A percentile compares a stretch with the other conserved stretches of the same genome.
Evolutionary conservation across 2,113 vertebrate genomes (phyloP).

Genomic region (Emydura subglobosa): DNA sequence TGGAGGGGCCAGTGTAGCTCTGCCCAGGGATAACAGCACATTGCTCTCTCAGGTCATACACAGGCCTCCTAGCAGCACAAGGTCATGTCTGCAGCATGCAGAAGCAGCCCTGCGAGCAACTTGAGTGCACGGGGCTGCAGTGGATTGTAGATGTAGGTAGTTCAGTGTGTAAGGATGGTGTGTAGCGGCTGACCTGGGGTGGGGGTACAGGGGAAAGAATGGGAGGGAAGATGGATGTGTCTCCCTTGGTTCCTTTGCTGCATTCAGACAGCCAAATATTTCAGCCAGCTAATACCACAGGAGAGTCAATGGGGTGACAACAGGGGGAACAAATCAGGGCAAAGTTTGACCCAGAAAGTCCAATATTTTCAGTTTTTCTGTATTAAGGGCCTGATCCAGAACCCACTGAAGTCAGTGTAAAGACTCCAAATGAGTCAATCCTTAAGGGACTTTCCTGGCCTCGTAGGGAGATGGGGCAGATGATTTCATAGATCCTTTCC

Average conservation of each 20-base stretch:
- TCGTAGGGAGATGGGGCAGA: not conserved
- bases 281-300: not conserved
- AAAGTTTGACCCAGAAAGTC: not conserved
- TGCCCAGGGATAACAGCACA: rapidly evolving
- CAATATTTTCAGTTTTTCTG: rapidly evolving
- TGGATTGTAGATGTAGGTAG: not conserved
- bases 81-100: not conserved
- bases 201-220: not conserved
- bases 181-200: not conserved
- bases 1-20: not conserved
- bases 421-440: not conserved
- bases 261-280: not conserved
- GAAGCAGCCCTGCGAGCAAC: rapidly evolving
- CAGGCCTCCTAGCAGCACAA: not conserved
- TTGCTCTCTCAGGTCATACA: rapidly evolving
- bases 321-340: not conserved
- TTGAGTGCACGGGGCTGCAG: not conserved
- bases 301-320: rapidly evolving
- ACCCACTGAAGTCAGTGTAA: not conserved
- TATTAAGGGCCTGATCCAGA: not conserved
- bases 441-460: not conserved
- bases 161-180: not conserved
- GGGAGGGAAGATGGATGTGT: rapidly evolving
- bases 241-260: not conserved
- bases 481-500: not conserved